A percentile compares a stretch with the other conserved stretches of the same genome.
Evolutionary conservation across 2,888 invertebrate species (phyloP).

Genomic region (Sminthurides aquaticus): DNA sequence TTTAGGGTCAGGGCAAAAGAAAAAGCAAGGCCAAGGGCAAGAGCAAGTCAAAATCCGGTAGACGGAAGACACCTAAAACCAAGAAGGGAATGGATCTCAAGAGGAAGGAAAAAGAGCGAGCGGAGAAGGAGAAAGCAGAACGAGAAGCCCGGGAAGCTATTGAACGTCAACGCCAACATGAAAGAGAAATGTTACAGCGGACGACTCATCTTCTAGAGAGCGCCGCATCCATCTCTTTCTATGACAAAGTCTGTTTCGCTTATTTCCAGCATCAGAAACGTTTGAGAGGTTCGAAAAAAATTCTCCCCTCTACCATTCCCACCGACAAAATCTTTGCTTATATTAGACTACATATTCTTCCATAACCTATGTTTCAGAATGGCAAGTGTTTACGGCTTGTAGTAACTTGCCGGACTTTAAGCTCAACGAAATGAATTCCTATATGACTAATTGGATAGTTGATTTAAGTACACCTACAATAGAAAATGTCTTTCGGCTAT

Average conservation of each 20-base stretch:
- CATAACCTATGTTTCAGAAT: constrained; percentile 15
- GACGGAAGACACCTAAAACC: constrained; percentile 13
- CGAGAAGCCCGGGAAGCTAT: constrained; percentile 27
- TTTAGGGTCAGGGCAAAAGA: too few species aligned
- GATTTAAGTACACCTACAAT: constrained; percentile 26
- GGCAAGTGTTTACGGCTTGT: constrained; percentile 34
- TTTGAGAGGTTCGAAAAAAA: constrained; percentile 17
- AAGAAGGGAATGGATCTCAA: constrained; percentile 31
- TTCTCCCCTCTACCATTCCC: not conserved
- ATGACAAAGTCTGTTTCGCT: constrained; percentile 32
- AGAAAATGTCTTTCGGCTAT: constrained; percentile 28
- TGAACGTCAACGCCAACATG: constrained; percentile 13
- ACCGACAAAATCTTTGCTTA: not conserved
- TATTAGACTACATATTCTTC: not conserved
- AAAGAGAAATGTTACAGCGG: constrained; percentile 27
- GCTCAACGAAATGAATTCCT: constrained; percentile 36
- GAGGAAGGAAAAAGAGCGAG: constrained; percentile 11
- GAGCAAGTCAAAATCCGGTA: constrained; percentile 20
- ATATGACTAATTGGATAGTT: constrained; percentile 33
- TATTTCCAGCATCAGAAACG: constrained; percentile 20
- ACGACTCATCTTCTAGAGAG: constrained; percentile 29
- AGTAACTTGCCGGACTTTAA: constrained; percentile 37
- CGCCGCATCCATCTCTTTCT: constrained; percentile 29
- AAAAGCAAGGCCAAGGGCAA: too few species aligned
- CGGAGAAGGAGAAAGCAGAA: constrained; percentile 28